Evolutionary conservation across 2,113 vertebrate species (phyloP), one percentile per base, ranked within the genome.

Genomic region (Ptychochromis oligacanthus): DNA sequence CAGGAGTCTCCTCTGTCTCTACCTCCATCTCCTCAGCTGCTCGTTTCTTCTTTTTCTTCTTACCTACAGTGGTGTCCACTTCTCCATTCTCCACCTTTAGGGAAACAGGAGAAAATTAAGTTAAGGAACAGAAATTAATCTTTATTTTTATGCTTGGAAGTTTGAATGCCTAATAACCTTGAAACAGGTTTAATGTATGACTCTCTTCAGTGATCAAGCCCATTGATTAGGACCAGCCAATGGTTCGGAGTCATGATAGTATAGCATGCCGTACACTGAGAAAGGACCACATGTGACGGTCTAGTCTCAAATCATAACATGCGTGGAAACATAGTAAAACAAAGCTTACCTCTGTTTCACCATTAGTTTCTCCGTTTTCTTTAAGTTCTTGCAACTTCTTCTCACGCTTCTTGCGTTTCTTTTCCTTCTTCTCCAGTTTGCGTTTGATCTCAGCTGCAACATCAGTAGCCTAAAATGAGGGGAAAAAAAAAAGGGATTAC

Each of bases 391-490:
- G 89, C 94, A 1, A 90, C 91, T 65, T 95, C 93, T 97, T 97
- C 72, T 97, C 97, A 1, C 95, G 90, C 91, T 97, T 99, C 75
- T 89, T 96, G 34, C 88, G 97, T 70, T 98, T 99, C 92, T 97
- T 98, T 77, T 98, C 97, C 14, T 96, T 97, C 88, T 99, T 98
- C 6, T 96, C 97, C 52, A 96, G 70, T 87, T 96, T 98, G 10
- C 94, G 93, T 81, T 97, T 96, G 0, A 98, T 94, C 83, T 97
- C 97, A 0, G 96, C 92, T 18, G 96, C 95, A 12, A 95, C 97
- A 65, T 96, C 97, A 0, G 79, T 91, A 0, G 98, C 98, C 98
- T 99, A 15, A 9, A 6, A 59, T 0, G 1, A 17, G 1, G 1
- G n/a, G n/a, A n/a, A n/a, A n/a, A n/a, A n/a, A n/a, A n/a, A n/a